A percentile compares a stretch with the other conserved stretches of the same genome.
Conservation (phyloP, 2,113 vertebrate species). For the Phrynocephalus versicolor region DNA sequence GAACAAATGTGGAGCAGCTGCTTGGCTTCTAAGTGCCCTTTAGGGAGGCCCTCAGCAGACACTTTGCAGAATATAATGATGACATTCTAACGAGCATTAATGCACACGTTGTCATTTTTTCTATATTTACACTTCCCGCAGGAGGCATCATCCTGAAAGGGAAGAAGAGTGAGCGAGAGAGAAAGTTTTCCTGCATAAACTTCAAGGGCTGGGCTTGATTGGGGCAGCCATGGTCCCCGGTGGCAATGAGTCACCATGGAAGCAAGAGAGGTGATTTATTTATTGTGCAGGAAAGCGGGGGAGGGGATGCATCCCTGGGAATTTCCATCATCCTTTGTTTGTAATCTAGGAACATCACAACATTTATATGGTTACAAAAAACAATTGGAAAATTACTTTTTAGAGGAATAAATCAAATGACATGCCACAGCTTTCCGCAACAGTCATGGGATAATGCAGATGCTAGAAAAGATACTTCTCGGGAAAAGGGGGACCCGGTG, state of each 20-base stretch:
- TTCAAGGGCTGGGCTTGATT: background rate
- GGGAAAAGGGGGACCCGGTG: too few species aligned
- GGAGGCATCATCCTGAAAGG: constrained; percentile 77
- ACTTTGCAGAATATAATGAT: constrained; percentile 83
- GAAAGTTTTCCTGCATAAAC: constrained; percentile 54
- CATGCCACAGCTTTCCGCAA: too few species aligned
- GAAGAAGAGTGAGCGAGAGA: constrained; percentile 45
- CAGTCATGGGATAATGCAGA: too few species aligned
- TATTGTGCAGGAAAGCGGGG: too few species aligned
- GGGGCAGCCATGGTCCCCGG: background rate
- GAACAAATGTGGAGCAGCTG: constrained; percentile 85
- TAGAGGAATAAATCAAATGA: too few species aligned
- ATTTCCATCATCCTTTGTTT: background rate
- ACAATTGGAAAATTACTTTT: too few species aligned
- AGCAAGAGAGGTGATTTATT: background rate
- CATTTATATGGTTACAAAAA: too few species aligned
- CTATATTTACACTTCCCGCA: constrained; percentile 84
- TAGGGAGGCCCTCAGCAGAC: constrained; percentile 81
- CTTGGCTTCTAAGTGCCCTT: constrained; percentile 84
- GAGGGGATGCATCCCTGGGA: background rate
- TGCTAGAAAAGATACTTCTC: too few species aligned
- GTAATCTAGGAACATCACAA: background rate
- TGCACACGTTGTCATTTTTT: constrained; percentile 82
- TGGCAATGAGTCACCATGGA: background rate
- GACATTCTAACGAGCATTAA: constrained; percentile 85